These are phyloP conservation scores for Nasonia oneida DNA, from an alignment of 2,888 invertebrate species.

Conservation along the genomic window DNA sequence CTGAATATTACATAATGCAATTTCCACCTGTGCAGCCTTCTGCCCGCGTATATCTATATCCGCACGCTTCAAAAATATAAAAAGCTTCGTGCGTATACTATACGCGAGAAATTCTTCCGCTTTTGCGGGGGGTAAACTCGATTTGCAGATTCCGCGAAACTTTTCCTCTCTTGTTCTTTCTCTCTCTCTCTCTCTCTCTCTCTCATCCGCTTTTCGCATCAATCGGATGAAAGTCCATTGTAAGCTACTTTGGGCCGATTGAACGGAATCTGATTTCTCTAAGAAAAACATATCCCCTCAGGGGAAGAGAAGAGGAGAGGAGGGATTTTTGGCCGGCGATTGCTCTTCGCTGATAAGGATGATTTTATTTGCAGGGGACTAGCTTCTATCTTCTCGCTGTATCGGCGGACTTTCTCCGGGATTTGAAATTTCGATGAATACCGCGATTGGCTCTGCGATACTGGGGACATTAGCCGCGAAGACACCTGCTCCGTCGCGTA, in stretches of 20 bases:
- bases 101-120: slow-evolving; percentile 1
- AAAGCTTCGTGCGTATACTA: slow-evolving; percentile 48
- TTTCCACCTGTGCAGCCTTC: slow-evolving; percentile 68
- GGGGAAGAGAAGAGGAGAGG: not conserved
- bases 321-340: slow-evolving; percentile 15
- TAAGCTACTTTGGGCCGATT: slow-evolving; percentile 44
- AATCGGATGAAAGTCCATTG: slow-evolving; percentile 45
- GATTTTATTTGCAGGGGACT: slow-evolving; percentile 5
- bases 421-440: slow-evolving; percentile 1
- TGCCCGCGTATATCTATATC: not conserved
- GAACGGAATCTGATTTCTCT: slow-evolving; percentile 52
- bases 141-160: slow-evolving; percentile 37
- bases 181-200: not conserved
- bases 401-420: not conserved
- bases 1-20: slow-evolving; percentile 76
- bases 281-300: slow-evolving; percentile 8
- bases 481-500: not conserved
- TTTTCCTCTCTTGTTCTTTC: slow-evolving; percentile 20
- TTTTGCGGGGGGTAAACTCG: slow-evolving; percentile 27
- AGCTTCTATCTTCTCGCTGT: not conserved
- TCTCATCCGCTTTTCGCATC: not conserved
- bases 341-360: slow-evolving; percentile 5
- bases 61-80: slow-evolving; percentile 32
- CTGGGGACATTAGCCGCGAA: not conserved
- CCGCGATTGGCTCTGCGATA: not conserved